Evolutionary conservation across 2,888 invertebrate species (phyloP), one percentile per base, ranked within the genome.

Genomic region (Bedellia somnulentella): DNA sequence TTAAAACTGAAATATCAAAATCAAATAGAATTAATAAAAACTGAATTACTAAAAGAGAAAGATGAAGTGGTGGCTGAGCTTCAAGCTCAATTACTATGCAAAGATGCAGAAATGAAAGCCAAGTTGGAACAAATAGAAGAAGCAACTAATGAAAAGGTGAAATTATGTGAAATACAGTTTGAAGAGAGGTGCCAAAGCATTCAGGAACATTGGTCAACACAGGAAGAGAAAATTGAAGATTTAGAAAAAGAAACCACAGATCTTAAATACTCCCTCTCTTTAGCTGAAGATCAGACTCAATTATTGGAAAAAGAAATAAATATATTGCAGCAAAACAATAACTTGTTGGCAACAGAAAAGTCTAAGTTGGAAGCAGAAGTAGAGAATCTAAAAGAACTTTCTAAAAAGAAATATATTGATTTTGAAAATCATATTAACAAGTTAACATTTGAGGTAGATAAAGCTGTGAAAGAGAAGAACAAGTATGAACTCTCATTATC

Each of bases 401-500:
- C 55, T 2, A 73, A 70, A 39, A 54, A 49, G 31, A 66, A 57
- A 36, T 37, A 49, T 1, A 62, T 66, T 22, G 51, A 67, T 39
- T 67, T 59, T 37, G 71, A 76, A 52, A 73, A 70, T 42, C 54
- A 66, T 43, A 59, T 59, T 14, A 67, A 63, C 38, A 67, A 60
- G 43, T 51, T 73, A 9, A 67, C 66, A 24, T 53, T 58, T 15
- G 64, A 78, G 41, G 47, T 78, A 13, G 71, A 75, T 28, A 66
- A 60, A 40, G 51, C 64, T 15, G 43, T 47, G 5, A 75, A 62
- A 37, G 80, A 82, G 35, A 80, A 80, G 38, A 70, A 64, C 33
- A 68, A 76, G 32, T 82, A 79, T 47, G 73, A 80, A 52, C 62
- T 80, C 45, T 80, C 81, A n/a, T 55, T 82, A n/a, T 68, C 62